Conservation (phyloP, 1,140 invertebrate genomes). For the Brachionus rubens region DNA sequence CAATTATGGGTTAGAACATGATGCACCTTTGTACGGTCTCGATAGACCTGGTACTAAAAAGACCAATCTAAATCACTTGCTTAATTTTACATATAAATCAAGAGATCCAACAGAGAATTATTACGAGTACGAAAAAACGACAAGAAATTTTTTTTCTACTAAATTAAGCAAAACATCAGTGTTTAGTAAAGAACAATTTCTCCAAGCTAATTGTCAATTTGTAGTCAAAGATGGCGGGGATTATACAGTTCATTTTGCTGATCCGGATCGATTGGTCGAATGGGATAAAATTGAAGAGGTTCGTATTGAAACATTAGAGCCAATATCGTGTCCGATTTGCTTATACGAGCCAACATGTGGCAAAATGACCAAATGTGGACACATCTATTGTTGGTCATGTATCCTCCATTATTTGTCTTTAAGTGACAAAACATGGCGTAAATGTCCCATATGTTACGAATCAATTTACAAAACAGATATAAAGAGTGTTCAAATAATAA, state of each 20-base stretch:
- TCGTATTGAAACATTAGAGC: conserved; percentile 6
- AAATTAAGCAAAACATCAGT: conserved; percentile 53
- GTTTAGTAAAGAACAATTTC: conserved; percentile 76
- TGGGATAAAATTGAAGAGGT: conserved; percentile 89
- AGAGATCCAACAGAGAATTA: conserved; percentile 56
- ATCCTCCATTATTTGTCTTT: conserved; percentile 84
- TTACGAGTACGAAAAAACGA: conserved; percentile 44
- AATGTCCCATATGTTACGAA: conserved; percentile 84
- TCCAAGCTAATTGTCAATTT: conserved; percentile 94
- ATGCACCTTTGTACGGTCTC: background rate
- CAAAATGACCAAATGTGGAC: conserved; percentile 88
- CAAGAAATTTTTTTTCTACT: background rate
- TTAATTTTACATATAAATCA: conserved; percentile 75
- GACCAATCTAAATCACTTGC: conserved; percentile 80
- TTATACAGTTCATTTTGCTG: conserved; percentile 71
- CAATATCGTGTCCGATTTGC: conserved; percentile 78
- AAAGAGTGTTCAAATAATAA: conserved; percentile 1
- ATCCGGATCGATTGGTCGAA: conserved; percentile 83
- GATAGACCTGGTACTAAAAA: background rate
- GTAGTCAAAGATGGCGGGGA: conserved; percentile 75
- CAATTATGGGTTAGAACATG: background rate
- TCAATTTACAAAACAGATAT: conserved; percentile 62
- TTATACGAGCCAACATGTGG: conserved; percentile 71
- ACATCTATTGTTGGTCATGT: conserved; percentile 92
- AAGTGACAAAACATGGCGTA: conserved; percentile 72